phyloP scores from a whole-genome alignment of 2,888 invertebrate species.

The Bombyx huttoni region DNA sequence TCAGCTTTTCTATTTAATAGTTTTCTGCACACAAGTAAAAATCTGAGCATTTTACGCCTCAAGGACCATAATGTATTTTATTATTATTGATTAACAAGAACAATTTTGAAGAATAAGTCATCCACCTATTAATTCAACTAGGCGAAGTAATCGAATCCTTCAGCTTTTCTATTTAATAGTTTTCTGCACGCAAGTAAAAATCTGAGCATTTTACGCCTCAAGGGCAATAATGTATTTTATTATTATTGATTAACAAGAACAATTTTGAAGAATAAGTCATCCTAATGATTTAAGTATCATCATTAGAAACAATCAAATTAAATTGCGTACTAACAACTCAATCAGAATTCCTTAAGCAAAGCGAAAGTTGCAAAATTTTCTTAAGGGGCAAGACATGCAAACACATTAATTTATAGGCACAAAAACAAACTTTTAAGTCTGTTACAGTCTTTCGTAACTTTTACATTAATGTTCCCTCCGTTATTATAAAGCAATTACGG shows the following conservation, averaged over 20 bases:
- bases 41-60: too few relatives aligned
- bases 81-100: not conserved
- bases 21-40: too few relatives aligned
- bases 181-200: too few relatives aligned
- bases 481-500: constrained; percentile 37
- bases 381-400: constrained; percentile 47
- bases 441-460: constrained; percentile 48
- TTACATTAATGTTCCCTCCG: constrained; percentile 42
- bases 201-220: too few relatives aligned
- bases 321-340: constrained; percentile 11
- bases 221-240: not conserved
- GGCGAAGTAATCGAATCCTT: too few relatives aligned
- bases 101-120: not conserved
- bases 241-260: not conserved
- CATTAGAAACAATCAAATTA: constrained; percentile 2
- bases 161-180: too few relatives aligned
- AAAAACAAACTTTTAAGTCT: constrained; percentile 58
- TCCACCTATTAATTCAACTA: too few relatives aligned
- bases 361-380: constrained; percentile 26
- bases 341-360: constrained; percentile 13
- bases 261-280: not conserved
- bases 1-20: too few relatives aligned
- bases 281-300: not conserved
- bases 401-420: constrained; percentile 63
- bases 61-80: not conserved